Conservation (phyloP, 2,797 vertebrate species). For the Saguinus oedipus region DNA sequence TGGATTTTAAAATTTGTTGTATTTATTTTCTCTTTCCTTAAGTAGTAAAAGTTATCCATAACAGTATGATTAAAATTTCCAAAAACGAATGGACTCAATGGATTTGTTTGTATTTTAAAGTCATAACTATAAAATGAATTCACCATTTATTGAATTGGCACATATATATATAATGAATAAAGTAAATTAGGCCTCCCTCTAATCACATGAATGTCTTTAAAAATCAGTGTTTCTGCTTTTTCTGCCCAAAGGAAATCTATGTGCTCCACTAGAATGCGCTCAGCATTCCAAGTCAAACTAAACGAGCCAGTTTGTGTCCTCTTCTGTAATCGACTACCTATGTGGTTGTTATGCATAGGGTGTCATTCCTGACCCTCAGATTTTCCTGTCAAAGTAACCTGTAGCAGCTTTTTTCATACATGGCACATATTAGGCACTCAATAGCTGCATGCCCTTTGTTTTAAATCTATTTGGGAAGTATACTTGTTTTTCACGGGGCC, state of each 20-base stretch:
- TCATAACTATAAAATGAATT: not conserved
- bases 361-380: not conserved
- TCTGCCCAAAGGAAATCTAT: not conserved
- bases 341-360: not conserved
- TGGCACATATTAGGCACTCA: not conserved
- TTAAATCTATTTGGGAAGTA: not conserved
- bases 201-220: not conserved
- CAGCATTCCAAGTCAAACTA: not conserved
- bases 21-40: not conserved
- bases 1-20: not conserved
- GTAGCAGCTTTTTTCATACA: not conserved
- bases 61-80: not conserved
- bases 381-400: not conserved
- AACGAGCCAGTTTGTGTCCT: not conserved
- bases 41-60: not conserved
- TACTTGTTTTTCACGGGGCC: not conserved
- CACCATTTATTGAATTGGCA: not conserved
- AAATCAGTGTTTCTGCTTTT: not conserved
- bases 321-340: not conserved
- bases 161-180: not conserved
- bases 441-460: not conserved
- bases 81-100: not conserved
- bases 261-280: not conserved
- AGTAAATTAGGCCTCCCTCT: not conserved
- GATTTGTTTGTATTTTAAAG: not conserved